These are phyloP conservation scores for Vicugna pacos DNA, from an alignment of 2,113 vertebrate genomes.

Conservation along the genomic window DNA sequence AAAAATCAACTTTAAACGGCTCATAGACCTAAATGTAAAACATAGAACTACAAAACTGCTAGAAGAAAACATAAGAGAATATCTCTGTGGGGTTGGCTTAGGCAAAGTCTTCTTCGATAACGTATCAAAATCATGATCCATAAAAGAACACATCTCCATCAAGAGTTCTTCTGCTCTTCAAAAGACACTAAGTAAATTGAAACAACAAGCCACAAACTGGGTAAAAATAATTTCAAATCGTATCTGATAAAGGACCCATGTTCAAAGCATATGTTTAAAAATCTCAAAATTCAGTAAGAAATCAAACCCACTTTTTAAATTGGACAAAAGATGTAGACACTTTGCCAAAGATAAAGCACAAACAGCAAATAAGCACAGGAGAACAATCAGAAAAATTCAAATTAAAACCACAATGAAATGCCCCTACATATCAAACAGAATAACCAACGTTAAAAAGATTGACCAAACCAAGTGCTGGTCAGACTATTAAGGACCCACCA, in stretches of 20 bases:
- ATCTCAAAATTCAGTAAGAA: constrained; percentile 8
- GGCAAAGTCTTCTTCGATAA: background rate
- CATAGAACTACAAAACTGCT: background rate
- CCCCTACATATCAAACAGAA: background rate
- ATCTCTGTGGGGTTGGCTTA: background rate
- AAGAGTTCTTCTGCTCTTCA: background rate
- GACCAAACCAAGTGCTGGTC: background rate
- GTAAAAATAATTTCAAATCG: background rate
- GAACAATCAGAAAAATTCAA: background rate
- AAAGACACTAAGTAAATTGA: background rate
- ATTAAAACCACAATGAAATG: background rate
- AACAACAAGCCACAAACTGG: background rate
- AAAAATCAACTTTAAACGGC: background rate
- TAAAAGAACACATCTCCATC: background rate
- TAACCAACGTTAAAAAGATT: background rate
- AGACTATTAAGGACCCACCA: background rate
- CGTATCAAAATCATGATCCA: background rate
- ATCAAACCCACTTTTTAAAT: background rate
- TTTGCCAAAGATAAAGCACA: background rate
- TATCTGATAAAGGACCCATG: background rate
- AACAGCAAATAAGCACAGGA: background rate
- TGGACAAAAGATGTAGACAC: background rate
- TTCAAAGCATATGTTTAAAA: background rate
- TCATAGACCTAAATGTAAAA: background rate
- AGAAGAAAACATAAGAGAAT: background rate